These are phyloP conservation scores for Chrysolina oricalcia DNA, from an alignment of 2,888 invertebrate genomes.

Conservation along the genomic window DNA sequence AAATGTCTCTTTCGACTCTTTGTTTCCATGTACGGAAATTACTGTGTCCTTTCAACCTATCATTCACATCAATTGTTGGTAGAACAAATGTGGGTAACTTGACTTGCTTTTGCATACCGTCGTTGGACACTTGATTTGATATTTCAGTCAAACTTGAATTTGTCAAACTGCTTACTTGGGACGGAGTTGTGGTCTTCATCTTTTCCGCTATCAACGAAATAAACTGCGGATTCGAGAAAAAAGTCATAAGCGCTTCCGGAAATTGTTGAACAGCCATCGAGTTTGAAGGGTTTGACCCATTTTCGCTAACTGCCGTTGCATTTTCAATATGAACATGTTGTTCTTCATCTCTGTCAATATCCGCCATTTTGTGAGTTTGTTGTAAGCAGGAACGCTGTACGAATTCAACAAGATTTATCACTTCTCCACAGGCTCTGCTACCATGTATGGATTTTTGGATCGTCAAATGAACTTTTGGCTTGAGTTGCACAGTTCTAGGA, in stretches of 20 bases:
- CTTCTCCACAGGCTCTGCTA: too few species aligned
- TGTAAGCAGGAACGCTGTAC: neutral
- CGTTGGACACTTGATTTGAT: neutral
- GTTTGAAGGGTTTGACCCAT: too few species aligned
- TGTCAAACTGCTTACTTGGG: neutral
- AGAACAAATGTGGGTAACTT: neutral
- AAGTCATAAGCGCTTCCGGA: neutral
- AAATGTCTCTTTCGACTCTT: neutral
- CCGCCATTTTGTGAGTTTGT: neutral
- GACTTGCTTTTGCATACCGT: slow-evolving; percentile 7
- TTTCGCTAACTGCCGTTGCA: too few species aligned
- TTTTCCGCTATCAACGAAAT: neutral
- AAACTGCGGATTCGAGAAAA: neutral
- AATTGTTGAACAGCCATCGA: neutral
- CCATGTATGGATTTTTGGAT: too few species aligned
- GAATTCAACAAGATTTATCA: neutral
- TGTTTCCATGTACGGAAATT: neutral
- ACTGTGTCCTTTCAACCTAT: neutral
- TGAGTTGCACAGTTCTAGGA: too few species aligned
- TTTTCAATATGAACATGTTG: neutral
- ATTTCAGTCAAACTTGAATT: too few species aligned
- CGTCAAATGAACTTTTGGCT: too few species aligned
- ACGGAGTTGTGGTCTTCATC: neutral
- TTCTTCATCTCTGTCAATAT: neutral
- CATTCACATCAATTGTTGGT: neutral